Evolutionary conservation across 2,888 invertebrate genomes (phyloP).

Genomic region (Platycheirus rosarum): DNA sequence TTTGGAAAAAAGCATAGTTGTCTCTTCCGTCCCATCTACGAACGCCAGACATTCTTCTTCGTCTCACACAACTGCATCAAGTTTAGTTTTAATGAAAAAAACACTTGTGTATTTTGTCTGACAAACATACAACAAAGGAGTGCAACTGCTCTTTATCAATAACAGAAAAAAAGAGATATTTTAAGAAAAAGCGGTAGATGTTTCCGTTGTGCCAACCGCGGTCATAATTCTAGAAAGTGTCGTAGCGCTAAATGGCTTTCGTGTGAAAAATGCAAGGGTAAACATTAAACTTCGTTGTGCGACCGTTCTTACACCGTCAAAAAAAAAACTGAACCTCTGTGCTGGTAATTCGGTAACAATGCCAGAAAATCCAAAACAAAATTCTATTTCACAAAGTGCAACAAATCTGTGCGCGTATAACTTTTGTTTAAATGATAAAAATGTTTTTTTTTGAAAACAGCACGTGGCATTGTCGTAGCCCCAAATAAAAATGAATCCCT

Average conservation of each 20-base stretch:
- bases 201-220: conserved; percentile 36
- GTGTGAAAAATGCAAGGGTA: conserved; percentile 31
- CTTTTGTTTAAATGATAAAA: conserved; percentile 5
- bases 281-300: conserved; percentile 28
- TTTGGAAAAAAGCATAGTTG: conserved; percentile 29
- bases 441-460: conserved; percentile 30
- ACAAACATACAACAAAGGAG: conserved; percentile 25
- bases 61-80: conserved; percentile 34
- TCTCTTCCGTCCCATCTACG: background rate
- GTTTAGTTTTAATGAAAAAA: too few relatives aligned
- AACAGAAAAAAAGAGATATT: conserved; percentile 34
- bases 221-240: conserved; percentile 36
- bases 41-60: conserved; percentile 2
- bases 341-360: conserved; percentile 10
- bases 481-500: conserved; percentile 24
- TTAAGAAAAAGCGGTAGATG: conserved; percentile 31
- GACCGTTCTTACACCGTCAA: conserved; percentile 13
- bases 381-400: conserved; percentile 3
- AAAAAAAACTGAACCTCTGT: background rate
- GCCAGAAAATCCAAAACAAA: conserved; percentile 2
- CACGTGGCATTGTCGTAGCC: conserved; percentile 29
- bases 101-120: too few relatives aligned
- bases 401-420: conserved; percentile 33
- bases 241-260: conserved; percentile 34
- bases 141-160: conserved; percentile 30